Percentiles rank a stretch among this genome's conserved stretches.
These are phyloP conservation scores for Lycaena phlaeas DNA, from an alignment of 2,888 invertebrate genomes.

Conservation along the genomic window DNA sequence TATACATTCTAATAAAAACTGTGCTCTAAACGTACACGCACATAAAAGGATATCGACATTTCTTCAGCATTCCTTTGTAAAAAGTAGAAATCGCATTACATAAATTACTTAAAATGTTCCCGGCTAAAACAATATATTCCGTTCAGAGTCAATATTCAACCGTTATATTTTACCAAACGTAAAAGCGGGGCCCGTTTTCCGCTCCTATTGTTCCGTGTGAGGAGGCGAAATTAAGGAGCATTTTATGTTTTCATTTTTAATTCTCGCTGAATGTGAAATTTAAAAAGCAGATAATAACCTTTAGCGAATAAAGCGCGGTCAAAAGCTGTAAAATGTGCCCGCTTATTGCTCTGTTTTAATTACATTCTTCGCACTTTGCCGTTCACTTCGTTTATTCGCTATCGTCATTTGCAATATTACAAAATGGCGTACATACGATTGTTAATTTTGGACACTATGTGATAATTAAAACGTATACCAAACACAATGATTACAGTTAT, in stretches of 20 bases:
- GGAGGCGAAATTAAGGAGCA: slow-evolving; percentile 51
- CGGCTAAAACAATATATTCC: slow-evolving; percentile 6
- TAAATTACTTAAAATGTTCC: slow-evolving; percentile 5
- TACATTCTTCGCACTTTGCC: slow-evolving; percentile 49
- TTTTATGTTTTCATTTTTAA: slow-evolving; percentile 59
- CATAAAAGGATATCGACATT: too few species aligned
- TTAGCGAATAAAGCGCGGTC: slow-evolving; percentile 43
- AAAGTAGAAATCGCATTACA: slow-evolving; percentile 1
- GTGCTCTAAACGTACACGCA: too few species aligned
- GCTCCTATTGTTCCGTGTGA: slow-evolving; percentile 45
- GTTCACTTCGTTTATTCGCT: slow-evolving; percentile 28
- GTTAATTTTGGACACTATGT: too few species aligned
- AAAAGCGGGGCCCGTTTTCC: slow-evolving; percentile 23
- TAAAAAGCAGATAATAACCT: slow-evolving; percentile 62
- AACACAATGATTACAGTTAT: too few species aligned
- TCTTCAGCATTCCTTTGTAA: background rate
- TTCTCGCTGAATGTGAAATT: slow-evolving; percentile 49
- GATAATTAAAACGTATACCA: too few species aligned
- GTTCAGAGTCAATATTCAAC: slow-evolving; percentile 8
- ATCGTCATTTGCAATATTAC: slow-evolving; percentile 25
- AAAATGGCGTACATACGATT: too few species aligned
- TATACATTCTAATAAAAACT: too few species aligned
- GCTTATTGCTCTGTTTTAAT: slow-evolving; percentile 58
- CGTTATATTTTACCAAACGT: slow-evolving; percentile 7
- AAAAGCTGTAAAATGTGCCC: slow-evolving; percentile 52